Evolutionary conservation across 2,888 invertebrate species (phyloP).

Genomic region (Zaprionus lineosus): DNA sequence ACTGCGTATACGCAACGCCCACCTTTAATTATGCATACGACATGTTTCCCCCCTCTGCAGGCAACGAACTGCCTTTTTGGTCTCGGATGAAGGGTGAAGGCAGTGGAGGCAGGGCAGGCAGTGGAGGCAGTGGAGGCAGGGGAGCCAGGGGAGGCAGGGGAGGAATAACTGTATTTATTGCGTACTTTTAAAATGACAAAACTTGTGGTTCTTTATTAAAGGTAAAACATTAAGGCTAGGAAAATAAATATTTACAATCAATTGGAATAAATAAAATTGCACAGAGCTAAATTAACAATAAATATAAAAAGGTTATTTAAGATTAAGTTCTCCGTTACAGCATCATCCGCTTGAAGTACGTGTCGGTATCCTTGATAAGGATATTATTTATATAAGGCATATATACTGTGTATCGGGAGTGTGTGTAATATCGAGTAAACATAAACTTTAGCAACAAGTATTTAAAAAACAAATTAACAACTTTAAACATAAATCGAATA

Average conservation of each 20-base stretch:
- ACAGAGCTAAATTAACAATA: conserved; percentile 66
- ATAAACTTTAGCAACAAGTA: conserved; percentile 73
- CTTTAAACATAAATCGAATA: conserved; percentile 60
- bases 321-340: no score
- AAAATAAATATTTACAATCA: conserved; percentile 82
- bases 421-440: conserved; percentile 41
- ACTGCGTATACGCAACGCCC: conserved; percentile 21
- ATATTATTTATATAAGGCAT: conserved; percentile 34
- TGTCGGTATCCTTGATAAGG: no score
- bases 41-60: no score
- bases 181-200: conserved; percentile 74
- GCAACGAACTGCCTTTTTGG: no score
- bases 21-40: no score
- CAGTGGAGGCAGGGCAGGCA: no score
- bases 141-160: no score
- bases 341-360: no score
- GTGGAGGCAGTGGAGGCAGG: no score
- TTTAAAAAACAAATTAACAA: conserved; percentile 73
- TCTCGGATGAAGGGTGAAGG: no score
- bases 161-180: no score
- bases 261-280: conserved; percentile 76
- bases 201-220: conserved; percentile 63
- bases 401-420: conserved; percentile 45
- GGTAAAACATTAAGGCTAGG: conserved; percentile 55
- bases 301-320: conserved; percentile 39